Evolutionary conservation across 2,797 vertebrate genomes (phyloP), one percentile per base, ranked within the genome.

Genomic region (Poeciliopsis infans): DNA sequence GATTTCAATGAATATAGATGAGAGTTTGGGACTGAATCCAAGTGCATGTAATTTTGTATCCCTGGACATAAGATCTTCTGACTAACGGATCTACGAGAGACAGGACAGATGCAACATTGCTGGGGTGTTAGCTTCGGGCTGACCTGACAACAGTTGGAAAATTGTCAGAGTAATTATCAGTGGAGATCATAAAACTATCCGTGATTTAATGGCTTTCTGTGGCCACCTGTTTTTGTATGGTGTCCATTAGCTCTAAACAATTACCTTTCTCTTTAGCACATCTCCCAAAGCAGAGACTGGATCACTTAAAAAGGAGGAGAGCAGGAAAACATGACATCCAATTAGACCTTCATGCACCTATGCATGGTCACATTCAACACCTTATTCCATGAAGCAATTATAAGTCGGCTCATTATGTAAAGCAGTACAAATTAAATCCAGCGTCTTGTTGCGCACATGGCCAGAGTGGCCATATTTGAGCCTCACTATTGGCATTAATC

Each of bases 1-100:
- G 72, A 83, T 85, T 92, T 87, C 87, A 88, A 93, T 93, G 91
- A 94, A 94, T 95, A 93, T 87, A 90, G 86, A 94, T 92, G 90
- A 81, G 75, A 81, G 73, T 87, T 77, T 59, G 66, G 78, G 86
- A 72, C 72, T 36, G 78, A 89, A 91, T 83, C 82, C 83, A 87
- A 84, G 85, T 79, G 75, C 70, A 82, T 33, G 31, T 88, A 78
- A 86, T 86, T 87, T 74, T 84, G 76, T 64, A 70, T 81, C 86
- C 76, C 76, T 86, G 83, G 80, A 87, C 79, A 91, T 79, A 76
- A 86, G 85, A 76, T 82, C 80, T 79, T 88, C 79, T 72, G 75
- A 85, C 79, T 74, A 69, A 82, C 72, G 81, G 72, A 79, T 57
- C 85, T 41, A n/a, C 51, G 75, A 47, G 13, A 51, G 78, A 70